These are phyloP conservation scores for Aromia moschata DNA, from an alignment of 2,888 invertebrate genomes.

Conservation along the genomic window DNA sequence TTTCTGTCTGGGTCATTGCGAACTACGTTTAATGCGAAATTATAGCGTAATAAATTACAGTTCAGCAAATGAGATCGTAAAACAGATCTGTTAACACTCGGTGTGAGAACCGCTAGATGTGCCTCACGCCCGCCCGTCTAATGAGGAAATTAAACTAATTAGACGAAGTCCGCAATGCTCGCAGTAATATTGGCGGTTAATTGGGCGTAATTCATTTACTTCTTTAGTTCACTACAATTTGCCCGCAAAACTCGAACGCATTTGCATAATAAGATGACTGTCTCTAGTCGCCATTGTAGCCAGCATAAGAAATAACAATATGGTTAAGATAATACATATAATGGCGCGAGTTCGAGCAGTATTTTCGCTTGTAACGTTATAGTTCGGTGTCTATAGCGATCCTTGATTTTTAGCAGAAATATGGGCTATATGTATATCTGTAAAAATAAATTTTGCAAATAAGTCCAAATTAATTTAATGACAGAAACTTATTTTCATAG, in stretches of 20 bases:
- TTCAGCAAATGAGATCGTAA: constrained; percentile 2
- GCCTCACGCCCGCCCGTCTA: constrained; percentile 11
- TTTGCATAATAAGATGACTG: constrained; percentile 4
- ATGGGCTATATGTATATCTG: too few relatives aligned
- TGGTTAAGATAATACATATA: too few relatives aligned
- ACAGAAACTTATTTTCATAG: too few relatives aligned
- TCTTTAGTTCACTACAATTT: not conserved
- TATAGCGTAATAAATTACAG: not conserved
- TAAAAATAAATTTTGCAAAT: too few relatives aligned
- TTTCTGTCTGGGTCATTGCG: not conserved
- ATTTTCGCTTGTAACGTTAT: too few relatives aligned
- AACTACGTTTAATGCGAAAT: not conserved
- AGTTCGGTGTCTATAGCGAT: too few relatives aligned
- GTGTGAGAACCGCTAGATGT: constrained; percentile 19
- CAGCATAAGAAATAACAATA: too few relatives aligned
- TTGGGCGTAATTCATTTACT: constrained; percentile 9
- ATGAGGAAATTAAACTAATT: constrained; percentile 17
- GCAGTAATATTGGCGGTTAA: constrained; percentile 14
- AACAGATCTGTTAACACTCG: not conserved
- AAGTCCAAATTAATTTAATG: too few relatives aligned
- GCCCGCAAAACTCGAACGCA: not conserved
- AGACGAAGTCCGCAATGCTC: constrained; percentile 7
- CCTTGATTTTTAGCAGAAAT: too few relatives aligned
- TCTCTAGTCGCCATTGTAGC: too few relatives aligned
- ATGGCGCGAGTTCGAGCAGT: too few relatives aligned